Percentiles rank a stretch among this genome's conserved stretches.
Evolutionary conservation across 2,888 invertebrate species (phyloP).

Genomic region (Calameuta idolon): DNA sequence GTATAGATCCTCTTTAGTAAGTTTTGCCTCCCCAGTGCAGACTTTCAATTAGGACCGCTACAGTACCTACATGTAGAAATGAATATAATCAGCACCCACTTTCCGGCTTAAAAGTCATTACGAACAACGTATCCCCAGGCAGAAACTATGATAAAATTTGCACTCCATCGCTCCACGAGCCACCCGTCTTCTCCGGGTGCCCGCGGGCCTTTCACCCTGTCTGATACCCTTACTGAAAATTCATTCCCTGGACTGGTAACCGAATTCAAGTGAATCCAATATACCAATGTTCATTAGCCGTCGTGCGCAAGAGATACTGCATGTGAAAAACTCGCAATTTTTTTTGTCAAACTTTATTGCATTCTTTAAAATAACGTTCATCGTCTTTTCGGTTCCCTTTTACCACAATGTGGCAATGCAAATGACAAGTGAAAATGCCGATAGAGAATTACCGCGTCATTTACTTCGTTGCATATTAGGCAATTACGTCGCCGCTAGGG

Average conservation of each 20-base stretch:
- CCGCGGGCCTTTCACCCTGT: not conserved
- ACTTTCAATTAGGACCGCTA: not conserved
- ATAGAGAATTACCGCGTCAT: not conserved
- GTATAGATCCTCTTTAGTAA: not conserved
- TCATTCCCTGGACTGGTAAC: not conserved
- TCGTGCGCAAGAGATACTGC: not conserved
- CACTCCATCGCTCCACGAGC: not conserved
- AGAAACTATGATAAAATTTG: conserved; percentile 6
- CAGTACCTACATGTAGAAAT: not conserved
- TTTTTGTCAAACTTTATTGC: not conserved
- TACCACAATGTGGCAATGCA: too few relatives aligned
- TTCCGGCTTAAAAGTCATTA: conserved; percentile 3
- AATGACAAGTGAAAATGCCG: not conserved
- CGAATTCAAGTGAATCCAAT: not conserved
- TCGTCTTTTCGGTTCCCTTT: not conserved
- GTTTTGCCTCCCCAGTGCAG: not conserved
- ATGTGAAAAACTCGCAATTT: not conserved
- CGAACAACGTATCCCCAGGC: not conserved
- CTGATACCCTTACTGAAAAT: not conserved
- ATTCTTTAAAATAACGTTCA: not conserved
- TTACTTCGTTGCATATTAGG: not conserved
- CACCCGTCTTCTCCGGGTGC: not conserved
- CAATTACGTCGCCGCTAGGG: not conserved
- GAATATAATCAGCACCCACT: not conserved
- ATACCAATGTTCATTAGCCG: not conserved